phyloP scores from a whole-genome alignment of 2,113 vertebrate genomes.

The Microtus pennsylvanicus region DNA sequence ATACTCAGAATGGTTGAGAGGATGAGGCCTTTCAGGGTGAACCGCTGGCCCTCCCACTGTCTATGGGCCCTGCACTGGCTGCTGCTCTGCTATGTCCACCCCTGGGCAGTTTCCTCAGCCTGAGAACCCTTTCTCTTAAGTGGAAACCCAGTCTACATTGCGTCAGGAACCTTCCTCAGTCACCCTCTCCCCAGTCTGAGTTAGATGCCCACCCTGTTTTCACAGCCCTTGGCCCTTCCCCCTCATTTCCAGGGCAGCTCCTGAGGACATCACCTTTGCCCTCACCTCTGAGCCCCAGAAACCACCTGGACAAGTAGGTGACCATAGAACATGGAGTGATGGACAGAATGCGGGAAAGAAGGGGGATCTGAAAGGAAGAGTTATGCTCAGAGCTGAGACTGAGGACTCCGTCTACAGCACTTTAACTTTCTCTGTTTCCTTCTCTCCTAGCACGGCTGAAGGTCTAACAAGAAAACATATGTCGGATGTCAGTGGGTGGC shows the following conservation, averaged over 20 bases:
- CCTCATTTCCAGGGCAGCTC: neutral
- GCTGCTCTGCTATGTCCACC: neutral
- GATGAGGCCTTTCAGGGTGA: neutral
- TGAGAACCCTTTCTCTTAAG: neutral
- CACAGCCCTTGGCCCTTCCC: neutral
- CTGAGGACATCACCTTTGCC: neutral
- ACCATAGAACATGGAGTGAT: neutral
- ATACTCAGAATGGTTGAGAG: neutral
- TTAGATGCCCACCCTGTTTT: neutral
- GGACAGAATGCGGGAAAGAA: neutral
- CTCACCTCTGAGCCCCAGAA: neutral
- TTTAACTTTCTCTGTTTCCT: constrained; percentile 55
- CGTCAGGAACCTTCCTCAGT: neutral
- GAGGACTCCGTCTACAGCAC: constrained; percentile 70
- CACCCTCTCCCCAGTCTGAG: neutral
- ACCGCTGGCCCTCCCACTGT: neutral
- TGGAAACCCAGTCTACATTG: neutral
- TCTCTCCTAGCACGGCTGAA: constrained; percentile 94
- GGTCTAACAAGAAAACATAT: constrained; percentile 94
- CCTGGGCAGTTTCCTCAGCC: neutral
- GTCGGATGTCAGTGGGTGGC: constrained; percentile 94
- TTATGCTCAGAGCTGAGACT: constrained; percentile 68
- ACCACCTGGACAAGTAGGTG: neutral
- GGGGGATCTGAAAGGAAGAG: neutral
- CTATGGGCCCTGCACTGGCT: no score